Evolutionary conservation across 2,888 invertebrate genomes (phyloP), one percentile per base, ranked within the genome.

Genomic region (Lacanobia oleracea): DNA sequence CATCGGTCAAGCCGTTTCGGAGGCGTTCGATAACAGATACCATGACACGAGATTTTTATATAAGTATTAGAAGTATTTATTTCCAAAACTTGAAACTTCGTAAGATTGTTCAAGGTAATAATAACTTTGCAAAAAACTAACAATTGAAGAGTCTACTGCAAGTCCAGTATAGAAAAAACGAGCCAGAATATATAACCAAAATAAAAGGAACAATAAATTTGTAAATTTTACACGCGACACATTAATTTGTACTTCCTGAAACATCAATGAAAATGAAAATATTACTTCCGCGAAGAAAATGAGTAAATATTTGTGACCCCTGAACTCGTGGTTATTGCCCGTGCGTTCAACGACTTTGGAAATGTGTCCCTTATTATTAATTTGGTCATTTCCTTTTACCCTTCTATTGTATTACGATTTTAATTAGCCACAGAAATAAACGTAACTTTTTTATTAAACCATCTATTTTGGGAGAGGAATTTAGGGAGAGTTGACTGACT

Each of bases 261-360:
- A 67, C 27, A 50, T 56, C 12, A 53, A 59, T 40, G 27, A n/a
- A 65, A 57, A 18, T 43, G 14, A 33, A 66, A 61, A 60, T 45
- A 65, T 12, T 43, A 45, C 51, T 48, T 40, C 7, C 27, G 27
- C 7, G 12, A 27, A 48, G 54, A 48, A 80, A 60, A 62, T 45
- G 9, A 14, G 21, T 16, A 76, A 70, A 51, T 50, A 56, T 21
- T 53, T 43, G 21, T 53, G 64, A 62, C 64, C 67, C 21, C 67
- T 78, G 64, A 72, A 45, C 64, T 65, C 72, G 16, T 67, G 82
- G 79, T 61, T 71, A 33, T 72, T 72, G 79, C 7, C 53, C 75
- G 66, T n/a, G 48, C 63, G 72, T 72, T 82, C 79, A 72, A 53
- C 37, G 73, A 67, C 74, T 67, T 67, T 51, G 27, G 67, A 71